phyloP scores from a whole-genome alignment of 2,113 vertebrate species.

The Scolopax mira region DNA sequence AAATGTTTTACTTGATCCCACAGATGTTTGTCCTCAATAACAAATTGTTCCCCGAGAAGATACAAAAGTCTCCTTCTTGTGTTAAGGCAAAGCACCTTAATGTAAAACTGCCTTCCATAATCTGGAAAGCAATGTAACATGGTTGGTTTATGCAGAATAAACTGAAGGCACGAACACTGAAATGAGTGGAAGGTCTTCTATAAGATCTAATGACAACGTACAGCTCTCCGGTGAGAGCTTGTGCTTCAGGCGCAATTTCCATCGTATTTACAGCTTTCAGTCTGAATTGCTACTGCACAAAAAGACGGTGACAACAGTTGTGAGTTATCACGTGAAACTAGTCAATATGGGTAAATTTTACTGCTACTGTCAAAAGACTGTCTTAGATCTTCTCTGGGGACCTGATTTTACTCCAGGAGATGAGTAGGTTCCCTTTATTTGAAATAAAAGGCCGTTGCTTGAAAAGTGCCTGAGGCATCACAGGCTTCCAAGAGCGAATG shows the following conservation, averaged over 20 bases:
- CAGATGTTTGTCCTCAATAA: background rate
- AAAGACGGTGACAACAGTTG: background rate
- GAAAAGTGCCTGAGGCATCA: background rate
- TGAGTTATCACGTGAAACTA: background rate
- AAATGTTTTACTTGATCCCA: background rate
- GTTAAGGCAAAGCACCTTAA: background rate
- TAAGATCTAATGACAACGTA: background rate
- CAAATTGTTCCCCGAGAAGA: background rate
- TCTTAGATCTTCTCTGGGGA: background rate
- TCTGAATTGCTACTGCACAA: background rate
- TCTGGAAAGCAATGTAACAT: background rate
- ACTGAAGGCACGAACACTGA: background rate
- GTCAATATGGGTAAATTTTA: background rate
- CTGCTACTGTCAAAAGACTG: background rate
- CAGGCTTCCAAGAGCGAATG: background rate
- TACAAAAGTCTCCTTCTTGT: background rate
- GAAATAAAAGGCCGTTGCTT: background rate
- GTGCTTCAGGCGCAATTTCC: slow-evolving; percentile 5
- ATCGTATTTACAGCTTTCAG: background rate
- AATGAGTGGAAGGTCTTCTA: background rate
- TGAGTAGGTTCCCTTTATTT: background rate
- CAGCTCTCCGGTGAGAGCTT: background rate
- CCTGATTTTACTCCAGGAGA: background rate
- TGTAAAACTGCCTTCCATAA: background rate
- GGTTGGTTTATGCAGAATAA: background rate